A percentile compares a stretch with the other conserved stretches of the same genome.
phyloP scores from a whole-genome alignment of 2,797 vertebrate species.

The Scyliorhinus canicula region DNA sequence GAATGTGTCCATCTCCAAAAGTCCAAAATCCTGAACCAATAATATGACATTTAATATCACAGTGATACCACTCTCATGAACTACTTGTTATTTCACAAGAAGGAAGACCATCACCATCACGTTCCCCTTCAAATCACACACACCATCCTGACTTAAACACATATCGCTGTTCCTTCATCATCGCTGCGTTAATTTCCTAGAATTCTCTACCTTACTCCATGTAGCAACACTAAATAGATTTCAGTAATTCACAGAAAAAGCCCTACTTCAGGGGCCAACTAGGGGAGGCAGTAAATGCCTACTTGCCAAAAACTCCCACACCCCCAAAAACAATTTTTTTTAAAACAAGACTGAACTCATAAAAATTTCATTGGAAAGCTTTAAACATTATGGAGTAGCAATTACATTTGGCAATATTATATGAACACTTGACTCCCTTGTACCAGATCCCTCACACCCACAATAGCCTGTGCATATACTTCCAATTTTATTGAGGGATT shows the following conservation, averaged over 20 bases:
- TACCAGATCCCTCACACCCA: background rate
- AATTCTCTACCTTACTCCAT: background rate
- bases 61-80: background rate
- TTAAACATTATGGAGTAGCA: background rate
- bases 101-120: background rate
- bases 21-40: background rate
- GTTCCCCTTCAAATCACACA: background rate
- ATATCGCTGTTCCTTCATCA: background rate
- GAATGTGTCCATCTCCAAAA: background rate
- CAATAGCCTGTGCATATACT: background rate
- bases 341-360: background rate
- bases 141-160: background rate
- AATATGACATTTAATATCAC: background rate
- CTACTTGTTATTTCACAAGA: background rate
- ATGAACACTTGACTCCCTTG: background rate
- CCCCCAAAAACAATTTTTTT: background rate
- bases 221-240: background rate
- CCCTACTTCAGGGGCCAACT: background rate
- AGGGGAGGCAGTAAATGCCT: background rate
- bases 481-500: background rate
- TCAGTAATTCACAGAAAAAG: background rate
- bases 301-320: background rate
- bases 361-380: background rate
- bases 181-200: background rate
- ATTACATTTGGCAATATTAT: background rate